Base-by-base conservation (phyloP, 2,888 invertebrate genomes). In the Blastobasis adustella region DNA sequence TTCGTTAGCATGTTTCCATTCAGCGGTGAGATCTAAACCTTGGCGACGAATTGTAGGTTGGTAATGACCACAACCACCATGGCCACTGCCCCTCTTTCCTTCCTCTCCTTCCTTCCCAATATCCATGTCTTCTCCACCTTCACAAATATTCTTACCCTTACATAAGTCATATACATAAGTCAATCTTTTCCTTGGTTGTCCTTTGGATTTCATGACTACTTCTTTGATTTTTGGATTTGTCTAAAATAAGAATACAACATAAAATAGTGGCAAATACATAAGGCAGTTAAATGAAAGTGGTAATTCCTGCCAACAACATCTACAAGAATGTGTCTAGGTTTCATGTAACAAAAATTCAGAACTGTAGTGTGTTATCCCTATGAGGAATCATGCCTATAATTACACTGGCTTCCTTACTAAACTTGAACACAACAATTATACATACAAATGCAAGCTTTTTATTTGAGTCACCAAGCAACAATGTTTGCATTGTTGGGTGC, bases 1-100 rank as follows among this genome's bases (percentile, higher is more conserved):
- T 87, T 99, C 99, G 82, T 99, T 99, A 0, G 96, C 93, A 78
- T 98, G 95, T 82, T 98, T 99, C 99, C 99, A 99, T 83, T 99
- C 99, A 0, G 98, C 99, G 0, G 95, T 93, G 45, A 99, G 89
- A 67, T 99, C 99, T 46, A 99, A 89, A 0, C 98, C 99, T 42
- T 92, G 91, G 53, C 98, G 89, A 55, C 96, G 90, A 49, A 99
- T 95, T 51, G 94, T 96, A 0, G 99, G 99, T 76, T 99, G 99
- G 73, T 97, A 98, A 62, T 99, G 93, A 65, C 99, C 99, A 85
- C 99, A 99, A 69, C 99, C 99, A 50, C 98, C 98, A 75, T 98
- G 98, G 0, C 91, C 91, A 6, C 90, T 82, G 10, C 91, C 91
- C 60, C 70, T 79, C 79, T 92, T 84, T 41, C 87, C 83, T 47